Percentiles rank a stretch among this genome's conserved stretches.
phyloP scores from a whole-genome alignment of 2,797 vertebrate genomes.

The Micrastur ruficollis region DNA sequence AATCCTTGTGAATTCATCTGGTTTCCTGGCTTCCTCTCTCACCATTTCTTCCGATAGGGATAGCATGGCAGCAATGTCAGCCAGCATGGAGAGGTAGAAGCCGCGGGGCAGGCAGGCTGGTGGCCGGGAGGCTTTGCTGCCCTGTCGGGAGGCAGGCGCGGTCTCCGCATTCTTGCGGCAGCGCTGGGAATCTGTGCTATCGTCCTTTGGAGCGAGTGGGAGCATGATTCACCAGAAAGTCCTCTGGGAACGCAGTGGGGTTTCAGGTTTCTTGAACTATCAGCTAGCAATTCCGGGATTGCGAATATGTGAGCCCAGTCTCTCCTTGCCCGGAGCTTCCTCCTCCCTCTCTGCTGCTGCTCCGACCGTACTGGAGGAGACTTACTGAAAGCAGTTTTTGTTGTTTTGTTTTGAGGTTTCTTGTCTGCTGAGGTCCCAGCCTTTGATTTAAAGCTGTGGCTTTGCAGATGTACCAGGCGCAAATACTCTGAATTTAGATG shows the following conservation, averaged over 20 bases:
- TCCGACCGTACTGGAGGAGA: background rate
- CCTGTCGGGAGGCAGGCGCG: rapidly evolving
- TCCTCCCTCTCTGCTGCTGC: background rate
- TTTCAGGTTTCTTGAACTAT: slow-evolving; percentile 51
- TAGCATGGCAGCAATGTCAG: background rate
- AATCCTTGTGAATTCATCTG: background rate
- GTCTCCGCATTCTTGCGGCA: background rate
- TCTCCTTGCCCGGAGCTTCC: background rate
- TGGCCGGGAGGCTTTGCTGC: background rate
- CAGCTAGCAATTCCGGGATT: slow-evolving; percentile 1
- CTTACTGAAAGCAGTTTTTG: background rate
- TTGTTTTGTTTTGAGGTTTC: background rate
- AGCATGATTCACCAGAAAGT: slow-evolving; percentile 54
- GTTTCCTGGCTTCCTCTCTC: background rate
- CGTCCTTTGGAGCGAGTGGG: background rate
- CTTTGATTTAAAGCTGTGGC: background rate
- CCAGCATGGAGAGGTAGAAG: background rate
- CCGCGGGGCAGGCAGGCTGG: background rate
- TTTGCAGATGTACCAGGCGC: background rate
- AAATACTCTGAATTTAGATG: background rate
- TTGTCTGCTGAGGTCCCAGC: background rate
- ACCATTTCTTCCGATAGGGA: background rate
- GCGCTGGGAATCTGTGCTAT: background rate
- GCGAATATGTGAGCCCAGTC: background rate
- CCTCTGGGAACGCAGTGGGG: background rate